Percentiles rank a stretch among this genome's conserved stretches.
Conservation (phyloP, 2,797 vertebrate genomes). For the Sebastes baramenuke region DNA sequence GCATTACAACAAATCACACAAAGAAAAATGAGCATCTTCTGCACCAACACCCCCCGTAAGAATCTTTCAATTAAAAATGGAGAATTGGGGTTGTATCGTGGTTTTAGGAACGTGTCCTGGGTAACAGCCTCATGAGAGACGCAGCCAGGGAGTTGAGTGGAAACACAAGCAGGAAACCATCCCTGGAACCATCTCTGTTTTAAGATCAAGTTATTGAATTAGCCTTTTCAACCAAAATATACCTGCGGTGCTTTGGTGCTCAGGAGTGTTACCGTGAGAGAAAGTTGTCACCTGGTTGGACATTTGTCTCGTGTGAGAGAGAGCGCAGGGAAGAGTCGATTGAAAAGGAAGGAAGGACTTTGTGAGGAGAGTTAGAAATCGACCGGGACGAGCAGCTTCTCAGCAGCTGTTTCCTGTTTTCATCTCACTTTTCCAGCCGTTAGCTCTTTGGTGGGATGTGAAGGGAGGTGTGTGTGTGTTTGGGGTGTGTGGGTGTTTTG, state of each 20-base stretch:
- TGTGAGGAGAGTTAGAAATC: conserved; percentile 32
- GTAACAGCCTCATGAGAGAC: not conserved
- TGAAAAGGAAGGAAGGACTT: not conserved
- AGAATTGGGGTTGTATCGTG: not conserved
- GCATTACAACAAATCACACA: not conserved
- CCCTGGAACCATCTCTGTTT: not conserved
- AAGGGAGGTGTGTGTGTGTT: not conserved
- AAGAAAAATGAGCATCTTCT: not conserved
- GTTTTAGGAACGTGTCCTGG: not conserved
- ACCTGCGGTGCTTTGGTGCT: not conserved
- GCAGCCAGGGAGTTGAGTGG: not conserved
- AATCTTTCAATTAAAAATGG: not conserved
- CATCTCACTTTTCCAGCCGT: conserved; percentile 62
- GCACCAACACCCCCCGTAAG: not conserved
- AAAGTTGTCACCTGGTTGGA: not conserved
- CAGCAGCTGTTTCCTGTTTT: conserved; percentile 81
- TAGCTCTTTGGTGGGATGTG: conserved; percentile 42
- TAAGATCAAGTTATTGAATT: not conserved
- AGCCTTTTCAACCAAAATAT: not conserved
- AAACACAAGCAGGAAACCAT: not conserved
- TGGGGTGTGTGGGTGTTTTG: not conserved
- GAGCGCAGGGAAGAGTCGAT: not conserved
- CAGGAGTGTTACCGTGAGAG: not conserved
- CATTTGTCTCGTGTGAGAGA: not conserved
- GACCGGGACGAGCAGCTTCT: conserved; percentile 33